These are phyloP conservation scores for Ips typographus DNA, from an alignment of 1,140 invertebrate genomes.

Conservation along the genomic window DNA sequence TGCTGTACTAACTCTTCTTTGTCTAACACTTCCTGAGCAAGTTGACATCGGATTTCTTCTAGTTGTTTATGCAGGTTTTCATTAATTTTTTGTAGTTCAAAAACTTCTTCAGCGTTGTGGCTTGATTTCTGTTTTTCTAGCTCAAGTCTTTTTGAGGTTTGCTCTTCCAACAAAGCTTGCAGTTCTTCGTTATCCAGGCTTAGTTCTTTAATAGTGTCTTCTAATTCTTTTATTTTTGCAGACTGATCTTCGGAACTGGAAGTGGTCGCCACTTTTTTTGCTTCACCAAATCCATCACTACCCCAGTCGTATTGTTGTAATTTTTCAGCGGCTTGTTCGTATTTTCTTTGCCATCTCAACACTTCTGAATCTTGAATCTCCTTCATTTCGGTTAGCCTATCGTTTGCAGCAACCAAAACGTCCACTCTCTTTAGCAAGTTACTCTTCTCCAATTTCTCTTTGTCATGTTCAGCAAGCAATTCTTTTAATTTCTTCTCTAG, in stretches of 20 bases:
- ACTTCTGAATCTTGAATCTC: conserved; percentile 75
- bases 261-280: conserved; percentile 11
- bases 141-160: conserved; percentile 50
- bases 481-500: conserved; percentile 68
- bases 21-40: neutral
- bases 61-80: conserved; percentile 19
- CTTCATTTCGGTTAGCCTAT: conserved; percentile 74
- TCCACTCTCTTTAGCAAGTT: conserved; percentile 70
- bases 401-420: conserved; percentile 73
- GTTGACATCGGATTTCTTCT: neutral
- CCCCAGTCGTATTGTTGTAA: conserved; percentile 63
- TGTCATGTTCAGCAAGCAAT: conserved; percentile 58
- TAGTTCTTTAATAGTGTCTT: conserved; percentile 61
- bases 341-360: conserved; percentile 64
- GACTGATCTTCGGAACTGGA: neutral
- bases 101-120: conserved; percentile 11
- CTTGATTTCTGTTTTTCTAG: conserved; percentile 40
- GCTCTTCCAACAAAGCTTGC: conserved; percentile 64
- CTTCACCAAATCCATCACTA: conserved; percentile 44
- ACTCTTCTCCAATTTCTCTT: conserved; percentile 65
- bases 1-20: neutral
- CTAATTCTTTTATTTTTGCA: conserved; percentile 54
- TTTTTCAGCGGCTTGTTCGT: conserved; percentile 61
- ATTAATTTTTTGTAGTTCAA: conserved; percentile 17
- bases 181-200: conserved; percentile 72